Conservation (phyloP, 2,113 vertebrate species). For the Sapajus apella region DNA sequence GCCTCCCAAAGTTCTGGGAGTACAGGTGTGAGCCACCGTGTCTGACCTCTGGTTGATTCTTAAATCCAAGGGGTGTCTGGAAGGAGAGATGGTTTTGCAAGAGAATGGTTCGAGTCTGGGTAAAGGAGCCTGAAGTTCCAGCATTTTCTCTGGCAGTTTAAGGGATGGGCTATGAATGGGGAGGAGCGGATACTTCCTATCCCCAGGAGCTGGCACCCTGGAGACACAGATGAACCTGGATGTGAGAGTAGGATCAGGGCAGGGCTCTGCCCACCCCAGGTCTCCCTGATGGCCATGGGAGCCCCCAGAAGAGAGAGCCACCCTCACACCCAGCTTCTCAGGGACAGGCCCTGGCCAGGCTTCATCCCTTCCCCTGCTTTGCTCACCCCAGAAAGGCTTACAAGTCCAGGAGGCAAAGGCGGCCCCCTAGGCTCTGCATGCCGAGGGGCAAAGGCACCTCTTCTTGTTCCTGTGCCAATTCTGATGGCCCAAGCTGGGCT, state of each 20-base stretch:
- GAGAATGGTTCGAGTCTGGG: background rate
- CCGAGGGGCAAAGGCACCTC: too few relatives aligned
- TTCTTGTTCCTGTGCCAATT: too few relatives aligned
- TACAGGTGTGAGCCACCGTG: background rate
- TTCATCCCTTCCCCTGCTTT: background rate
- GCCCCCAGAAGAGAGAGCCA: background rate
- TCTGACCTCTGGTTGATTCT: background rate
- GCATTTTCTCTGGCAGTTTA: background rate
- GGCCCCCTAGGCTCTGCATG: background rate
- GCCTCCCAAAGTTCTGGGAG: too few relatives aligned
- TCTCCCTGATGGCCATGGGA: background rate
- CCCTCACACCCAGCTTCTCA: background rate
- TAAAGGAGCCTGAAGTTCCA: background rate
- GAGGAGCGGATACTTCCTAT: background rate
- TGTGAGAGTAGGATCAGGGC: background rate
- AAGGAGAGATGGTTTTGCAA: background rate
- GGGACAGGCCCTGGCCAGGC: background rate
- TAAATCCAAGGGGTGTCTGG: background rate
- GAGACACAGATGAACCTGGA: background rate
- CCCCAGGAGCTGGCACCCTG: background rate
- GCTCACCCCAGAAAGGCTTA: background rate
- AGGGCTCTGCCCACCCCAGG: background rate
- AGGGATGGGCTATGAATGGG: background rate
- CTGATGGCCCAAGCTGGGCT: too few relatives aligned
- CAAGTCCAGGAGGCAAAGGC: background rate